Base-by-base conservation (phyloP, 2,888 invertebrate species). In the Amaurobius ferox region DNA sequence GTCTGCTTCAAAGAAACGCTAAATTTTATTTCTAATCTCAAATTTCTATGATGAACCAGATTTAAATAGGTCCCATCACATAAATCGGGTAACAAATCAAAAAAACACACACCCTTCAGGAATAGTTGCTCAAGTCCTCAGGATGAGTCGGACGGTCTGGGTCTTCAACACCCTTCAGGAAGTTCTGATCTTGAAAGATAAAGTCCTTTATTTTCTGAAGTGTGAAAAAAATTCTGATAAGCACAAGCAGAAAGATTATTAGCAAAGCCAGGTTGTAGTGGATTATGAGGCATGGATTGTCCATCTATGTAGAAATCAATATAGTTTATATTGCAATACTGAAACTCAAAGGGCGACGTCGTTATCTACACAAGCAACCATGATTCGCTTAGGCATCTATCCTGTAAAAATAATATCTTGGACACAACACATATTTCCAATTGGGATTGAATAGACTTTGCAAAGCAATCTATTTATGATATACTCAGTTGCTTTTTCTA, bases 391-490 rank as follows among this genome's bases (percentile, higher is more conserved):
- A 9, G 91, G 91, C 9, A 91, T 71, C 70, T 89, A 89, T 1
- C 90, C 90, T 1, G 89, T 35, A 73, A 90, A 90, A 3, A 90
- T 48, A 74, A 91, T 90, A 72, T 91, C 90, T 44, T 90, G 85
- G 0, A 89, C 88, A 73, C 90, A 89, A 7, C 88, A 88, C 35
- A 89, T 88, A 23, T 89, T 88, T 16, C 61, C 39, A 19, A 39
- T 23, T 5, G 71, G 77, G 16, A 71, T 64, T 7, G 76, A 83
- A 32, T 71, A 83, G 3, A 64, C 64, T 64, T 83, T 71, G 28
- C 76, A 70, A 1, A 76, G 0, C 0, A 70, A 32, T 44, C 83
- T 13, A 39, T 61, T 70, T n/a, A 76, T 64, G 0, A 70, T 44
- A n/a, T 76, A 83, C 13, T 76, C 70, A 1, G 76, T 81, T 1